Evolutionary conservation across 1,140 invertebrate species (phyloP).

Genomic region (Orius insidiosus): DNA sequence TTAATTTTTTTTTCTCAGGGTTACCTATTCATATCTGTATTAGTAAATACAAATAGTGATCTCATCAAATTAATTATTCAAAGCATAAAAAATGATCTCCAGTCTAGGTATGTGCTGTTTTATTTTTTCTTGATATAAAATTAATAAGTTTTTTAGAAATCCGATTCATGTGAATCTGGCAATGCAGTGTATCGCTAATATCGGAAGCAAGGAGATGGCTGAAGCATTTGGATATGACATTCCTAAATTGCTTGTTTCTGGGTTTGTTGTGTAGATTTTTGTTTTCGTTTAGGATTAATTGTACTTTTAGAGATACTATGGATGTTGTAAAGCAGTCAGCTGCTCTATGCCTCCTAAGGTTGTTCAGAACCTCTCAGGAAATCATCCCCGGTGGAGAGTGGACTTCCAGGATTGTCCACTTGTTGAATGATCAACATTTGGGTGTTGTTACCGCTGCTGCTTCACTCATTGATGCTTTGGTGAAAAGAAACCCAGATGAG

Average conservation of each 20-base stretch:
- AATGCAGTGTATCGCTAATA: constrained; percentile 99
- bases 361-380: constrained; percentile 85
- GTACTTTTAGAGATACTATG: constrained; percentile 76
- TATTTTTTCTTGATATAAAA: no score
- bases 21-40: constrained; percentile 96
- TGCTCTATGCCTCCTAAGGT: constrained; percentile 81
- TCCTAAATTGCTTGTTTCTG: constrained; percentile 92
- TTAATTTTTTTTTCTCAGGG: constrained; percentile 33
- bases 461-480: constrained; percentile 92
- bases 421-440: constrained; percentile 98
- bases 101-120: constrained; percentile 35
- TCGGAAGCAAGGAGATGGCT: constrained; percentile 98
- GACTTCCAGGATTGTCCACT: constrained; percentile 96
- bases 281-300: not conserved
- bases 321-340: constrained; percentile 99
- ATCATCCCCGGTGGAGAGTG: constrained; percentile 95
- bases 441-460: constrained; percentile 97
- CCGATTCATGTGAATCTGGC: constrained; percentile 97
- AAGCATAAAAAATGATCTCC: constrained; percentile 97
- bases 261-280: constrained; percentile 40
- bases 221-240: constrained; percentile 97
- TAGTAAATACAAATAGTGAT: constrained; percentile 98
- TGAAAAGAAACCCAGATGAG: constrained; percentile 97
- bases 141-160: constrained; percentile 41
- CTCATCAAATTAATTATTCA: constrained; percentile 98